Evolutionary conservation across 2,113 vertebrate genomes (phyloP).

Genomic region (Paramormyrops kingsleyae): DNA sequence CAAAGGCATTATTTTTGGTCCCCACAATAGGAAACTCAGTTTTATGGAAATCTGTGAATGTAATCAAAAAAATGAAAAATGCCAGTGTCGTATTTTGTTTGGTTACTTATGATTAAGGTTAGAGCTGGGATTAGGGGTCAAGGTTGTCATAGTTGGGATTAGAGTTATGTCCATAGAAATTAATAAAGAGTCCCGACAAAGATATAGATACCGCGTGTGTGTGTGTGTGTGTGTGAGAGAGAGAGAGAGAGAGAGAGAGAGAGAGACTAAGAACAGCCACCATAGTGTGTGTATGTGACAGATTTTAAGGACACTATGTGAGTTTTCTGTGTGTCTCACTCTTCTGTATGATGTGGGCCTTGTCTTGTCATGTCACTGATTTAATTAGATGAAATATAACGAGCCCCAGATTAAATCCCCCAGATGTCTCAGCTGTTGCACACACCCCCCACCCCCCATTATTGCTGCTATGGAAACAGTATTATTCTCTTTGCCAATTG

Average conservation of each 20-base stretch:
- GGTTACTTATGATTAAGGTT: not conserved
- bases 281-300: constrained; percentile 26
- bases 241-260: too few relatives aligned
- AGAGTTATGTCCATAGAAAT: not conserved
- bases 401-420: constrained; percentile 70
- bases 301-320: constrained; percentile 8
- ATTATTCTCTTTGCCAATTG: constrained; percentile 63
- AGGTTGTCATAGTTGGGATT: not conserved
- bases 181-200: not conserved
- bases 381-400: constrained; percentile 72
- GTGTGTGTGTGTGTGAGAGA: constrained; percentile 4
- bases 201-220: not conserved
- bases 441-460: constrained; percentile 58
- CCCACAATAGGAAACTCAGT: not conserved
- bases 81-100: not conserved
- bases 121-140: not conserved
- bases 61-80: not conserved
- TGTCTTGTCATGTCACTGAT: constrained; percentile 59
- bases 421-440: constrained; percentile 61
- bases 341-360: constrained; percentile 15
- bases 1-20: not conserved
- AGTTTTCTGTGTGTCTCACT: constrained; percentile 12
- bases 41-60: not conserved
- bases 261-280: not conserved
- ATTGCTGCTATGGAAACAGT: constrained; percentile 63